A percentile compares a stretch with the other conserved stretches of the same genome.
Evolutionary conservation across 2,113 vertebrate genomes (phyloP).

Genomic region (Caranx melampygus): DNA sequence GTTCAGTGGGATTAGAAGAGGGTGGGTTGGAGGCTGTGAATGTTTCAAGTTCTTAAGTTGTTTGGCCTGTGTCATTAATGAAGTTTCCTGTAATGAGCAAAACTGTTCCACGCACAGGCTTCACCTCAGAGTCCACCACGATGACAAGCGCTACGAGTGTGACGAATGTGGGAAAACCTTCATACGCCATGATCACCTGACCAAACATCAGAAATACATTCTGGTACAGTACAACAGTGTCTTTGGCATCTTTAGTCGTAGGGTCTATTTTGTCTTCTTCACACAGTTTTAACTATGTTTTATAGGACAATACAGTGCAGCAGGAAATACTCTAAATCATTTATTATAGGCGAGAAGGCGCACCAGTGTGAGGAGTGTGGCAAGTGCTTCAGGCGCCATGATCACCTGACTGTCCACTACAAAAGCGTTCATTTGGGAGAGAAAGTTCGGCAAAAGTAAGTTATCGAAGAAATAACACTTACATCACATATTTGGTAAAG

Average conservation of each 20-base stretch:
- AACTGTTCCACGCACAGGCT: constrained; percentile 81
- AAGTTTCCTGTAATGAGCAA: neutral
- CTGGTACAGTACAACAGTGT: constrained; percentile 80
- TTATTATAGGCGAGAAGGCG: constrained; percentile 91
- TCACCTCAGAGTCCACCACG: constrained; percentile 95
- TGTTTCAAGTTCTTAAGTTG: neutral
- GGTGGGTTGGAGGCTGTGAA: neutral
- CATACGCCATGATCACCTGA: constrained; percentile 97
- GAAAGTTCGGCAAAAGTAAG: constrained; percentile 99
- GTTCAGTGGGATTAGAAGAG: neutral
- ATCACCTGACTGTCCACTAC: constrained; percentile 97
- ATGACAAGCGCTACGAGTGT: constrained; percentile 98
- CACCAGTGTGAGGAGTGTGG: constrained; percentile 99
- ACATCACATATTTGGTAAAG: neutral
- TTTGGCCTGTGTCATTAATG: neutral
- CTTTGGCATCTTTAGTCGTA: neutral
- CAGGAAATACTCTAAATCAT: neutral
- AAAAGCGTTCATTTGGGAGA: constrained; percentile 97
- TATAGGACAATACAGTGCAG: neutral
- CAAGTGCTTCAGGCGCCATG: constrained; percentile 96
- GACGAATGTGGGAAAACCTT: constrained; percentile 98
- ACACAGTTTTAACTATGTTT: neutral
- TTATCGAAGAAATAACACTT: constrained; percentile 2
- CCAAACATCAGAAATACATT: constrained; percentile 98
- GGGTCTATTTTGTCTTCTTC: neutral